These are phyloP conservation scores for Falco punctatus DNA, from an alignment of 2,113 vertebrate species.

Conservation along the genomic window DNA sequence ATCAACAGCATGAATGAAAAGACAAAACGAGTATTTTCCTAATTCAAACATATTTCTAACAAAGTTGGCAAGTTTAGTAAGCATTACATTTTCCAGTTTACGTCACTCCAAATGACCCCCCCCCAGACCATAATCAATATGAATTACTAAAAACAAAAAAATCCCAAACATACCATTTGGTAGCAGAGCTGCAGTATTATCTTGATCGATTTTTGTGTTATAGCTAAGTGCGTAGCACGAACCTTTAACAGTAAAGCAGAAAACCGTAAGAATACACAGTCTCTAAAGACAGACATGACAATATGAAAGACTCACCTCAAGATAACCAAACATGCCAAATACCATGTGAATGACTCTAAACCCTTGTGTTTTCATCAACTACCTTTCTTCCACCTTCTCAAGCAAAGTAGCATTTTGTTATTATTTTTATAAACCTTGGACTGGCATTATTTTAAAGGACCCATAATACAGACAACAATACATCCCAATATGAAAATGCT, in stretches of 20 bases:
- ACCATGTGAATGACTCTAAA: neutral
- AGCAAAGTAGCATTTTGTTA: neutral
- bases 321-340: neutral
- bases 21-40: neutral
- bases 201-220: constrained; percentile 88
- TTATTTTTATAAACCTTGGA: neutral
- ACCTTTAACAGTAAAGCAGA: constrained; percentile 74
- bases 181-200: constrained; percentile 83
- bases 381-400: neutral
- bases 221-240: constrained; percentile 83
- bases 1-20: neutral
- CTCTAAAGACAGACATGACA: neutral
- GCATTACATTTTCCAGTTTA: neutral
- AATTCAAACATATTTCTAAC: neutral
- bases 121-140: neutral
- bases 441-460: neutral
- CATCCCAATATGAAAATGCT: neutral
- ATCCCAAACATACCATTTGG: constrained; percentile 79
- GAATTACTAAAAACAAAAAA: neutral
- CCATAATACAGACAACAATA: neutral
- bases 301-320: neutral
- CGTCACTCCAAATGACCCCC: neutral
- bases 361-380: neutral
- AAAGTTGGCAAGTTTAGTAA: neutral
- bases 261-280: neutral